Percentiles rank a stretch among this genome's conserved stretches.
Conservation (phyloP, 1,140 invertebrate genomes). For the Diuraphis noxia region DNA sequence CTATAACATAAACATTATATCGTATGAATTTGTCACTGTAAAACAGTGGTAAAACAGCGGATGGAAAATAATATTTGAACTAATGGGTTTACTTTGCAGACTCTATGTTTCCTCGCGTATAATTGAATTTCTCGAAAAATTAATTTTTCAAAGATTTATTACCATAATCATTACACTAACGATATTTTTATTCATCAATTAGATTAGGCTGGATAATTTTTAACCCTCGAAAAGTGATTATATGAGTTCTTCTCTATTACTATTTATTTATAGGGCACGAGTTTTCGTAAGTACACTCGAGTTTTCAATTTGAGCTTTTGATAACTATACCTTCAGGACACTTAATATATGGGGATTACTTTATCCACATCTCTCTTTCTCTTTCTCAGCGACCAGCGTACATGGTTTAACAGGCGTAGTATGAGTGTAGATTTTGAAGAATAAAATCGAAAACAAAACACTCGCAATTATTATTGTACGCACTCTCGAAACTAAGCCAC, state of each 20-base stretch:
- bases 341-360: neutral
- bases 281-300: neutral
- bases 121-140: neutral
- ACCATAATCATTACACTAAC: neutral
- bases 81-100: neutral
- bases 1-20: too few relatives aligned
- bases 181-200: neutral
- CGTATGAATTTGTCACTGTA: neutral
- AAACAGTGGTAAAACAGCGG: neutral
- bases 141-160: neutral
- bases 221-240: neutral
- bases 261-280: neutral
- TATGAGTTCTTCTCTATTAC: neutral
- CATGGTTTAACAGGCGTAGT: neutral
- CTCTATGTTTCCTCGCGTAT: neutral
- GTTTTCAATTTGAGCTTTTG: neutral
- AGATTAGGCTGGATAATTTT: neutral
- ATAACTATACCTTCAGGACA: too few relatives aligned
- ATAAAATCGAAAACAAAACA: neutral
- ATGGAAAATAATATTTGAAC: neutral
- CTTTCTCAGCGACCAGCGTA: neutral
- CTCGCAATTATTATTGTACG: neutral
- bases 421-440: neutral
- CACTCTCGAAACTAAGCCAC: neutral
- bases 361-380: neutral